These are phyloP conservation scores for Melolontha melolontha DNA, from an alignment of 2,888 invertebrate genomes.

Conservation along the genomic window DNA sequence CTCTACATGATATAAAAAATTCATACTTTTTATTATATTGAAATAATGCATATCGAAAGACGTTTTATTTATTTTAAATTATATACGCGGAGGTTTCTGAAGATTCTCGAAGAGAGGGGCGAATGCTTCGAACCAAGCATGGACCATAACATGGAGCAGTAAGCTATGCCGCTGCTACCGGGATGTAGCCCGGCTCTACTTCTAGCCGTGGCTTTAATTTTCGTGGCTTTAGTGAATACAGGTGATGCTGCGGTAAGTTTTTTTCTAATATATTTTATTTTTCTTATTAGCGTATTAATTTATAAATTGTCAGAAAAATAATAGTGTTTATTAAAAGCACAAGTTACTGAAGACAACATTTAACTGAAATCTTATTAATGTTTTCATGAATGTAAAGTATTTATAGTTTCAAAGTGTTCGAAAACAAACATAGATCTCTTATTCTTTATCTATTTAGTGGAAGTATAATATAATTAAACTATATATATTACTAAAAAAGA, in stretches of 20 bases:
- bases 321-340: too few species aligned
- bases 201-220: constrained; percentile 52
- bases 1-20: background rate
- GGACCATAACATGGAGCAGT: constrained; percentile 61
- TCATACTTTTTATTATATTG: constrained; percentile 4
- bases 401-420: too few species aligned
- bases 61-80: background rate
- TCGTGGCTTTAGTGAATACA: constrained; percentile 50
- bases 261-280: constrained; percentile 36
- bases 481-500: too few species aligned
- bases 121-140: constrained; percentile 43
- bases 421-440: too few species aligned
- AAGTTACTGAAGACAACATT: too few species aligned
- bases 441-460: too few species aligned
- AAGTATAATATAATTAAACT: too few species aligned
- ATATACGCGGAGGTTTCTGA: constrained; percentile 47
- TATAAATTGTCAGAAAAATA: background rate
- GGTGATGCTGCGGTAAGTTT: constrained; percentile 52
- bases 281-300: background rate
- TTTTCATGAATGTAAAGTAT: too few species aligned
- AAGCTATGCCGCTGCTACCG: constrained; percentile 65
- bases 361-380: too few species aligned
- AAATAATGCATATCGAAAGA: background rate
- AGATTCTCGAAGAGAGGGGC: constrained; percentile 48
- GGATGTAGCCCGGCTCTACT: constrained; percentile 62